These are phyloP conservation scores for Aramus guarauna DNA, from an alignment of 2,113 vertebrate species.

Conservation along the genomic window DNA sequence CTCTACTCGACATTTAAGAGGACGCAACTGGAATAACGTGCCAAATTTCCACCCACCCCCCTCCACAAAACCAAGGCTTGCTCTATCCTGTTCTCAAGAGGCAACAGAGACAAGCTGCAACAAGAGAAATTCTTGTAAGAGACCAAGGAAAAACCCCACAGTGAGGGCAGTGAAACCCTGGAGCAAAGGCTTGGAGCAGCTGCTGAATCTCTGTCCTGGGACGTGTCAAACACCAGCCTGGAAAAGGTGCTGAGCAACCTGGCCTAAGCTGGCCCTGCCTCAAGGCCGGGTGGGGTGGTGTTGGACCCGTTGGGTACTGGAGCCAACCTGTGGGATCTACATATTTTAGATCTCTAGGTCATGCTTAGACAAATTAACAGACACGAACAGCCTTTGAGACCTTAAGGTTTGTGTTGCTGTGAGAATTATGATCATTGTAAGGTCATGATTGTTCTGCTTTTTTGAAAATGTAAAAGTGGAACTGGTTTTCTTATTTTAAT, in stretches of 20 bases:
- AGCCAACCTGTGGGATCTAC: neutral
- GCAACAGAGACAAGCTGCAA: neutral
- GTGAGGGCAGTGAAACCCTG: neutral
- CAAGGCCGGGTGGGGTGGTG: accelerated
- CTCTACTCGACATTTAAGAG: neutral
- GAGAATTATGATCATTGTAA: neutral
- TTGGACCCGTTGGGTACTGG: neutral
- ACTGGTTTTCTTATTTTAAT: neutral
- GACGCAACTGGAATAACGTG: neutral
- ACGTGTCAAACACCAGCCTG: neutral
- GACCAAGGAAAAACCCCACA: neutral
- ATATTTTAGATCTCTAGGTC: neutral
- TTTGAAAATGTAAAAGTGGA: neutral
- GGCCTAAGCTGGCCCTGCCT: neutral
- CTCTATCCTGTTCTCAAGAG: neutral
- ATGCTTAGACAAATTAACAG: neutral
- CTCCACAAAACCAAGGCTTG: neutral
- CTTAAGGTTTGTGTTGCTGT: neutral
- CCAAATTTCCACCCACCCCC: neutral
- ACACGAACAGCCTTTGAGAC: neutral
- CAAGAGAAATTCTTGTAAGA: neutral
- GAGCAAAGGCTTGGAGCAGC: neutral
- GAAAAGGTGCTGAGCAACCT: neutral
- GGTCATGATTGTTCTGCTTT: neutral
- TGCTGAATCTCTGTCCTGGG: neutral